Base-by-base conservation (phyloP, 2,888 invertebrate species). In the Resseliella maxima region DNA sequence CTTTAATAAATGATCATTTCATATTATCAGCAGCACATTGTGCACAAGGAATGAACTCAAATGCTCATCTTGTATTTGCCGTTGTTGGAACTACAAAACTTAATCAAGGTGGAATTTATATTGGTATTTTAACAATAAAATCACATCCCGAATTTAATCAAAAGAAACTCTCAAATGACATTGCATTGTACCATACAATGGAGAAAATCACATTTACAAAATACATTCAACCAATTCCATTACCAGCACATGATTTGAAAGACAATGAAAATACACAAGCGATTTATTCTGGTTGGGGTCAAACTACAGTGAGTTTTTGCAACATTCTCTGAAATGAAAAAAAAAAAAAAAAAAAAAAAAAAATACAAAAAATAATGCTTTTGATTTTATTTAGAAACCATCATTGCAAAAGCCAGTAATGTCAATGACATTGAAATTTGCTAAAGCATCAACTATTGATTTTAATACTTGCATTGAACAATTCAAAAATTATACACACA, bases 11-110 rank as follows among this genome's bases (percentile, higher is more conserved):
- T 21, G 5, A 3, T 21, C 31, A n/a, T 31, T 72, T 72, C 35
- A 72, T 72, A 18, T 72, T 72, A 21, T 35, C 72, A 31, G 72
- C 72, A 2, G 72, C 72, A 1, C 72, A 72, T 72, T 72, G 72
- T 21, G 3, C 72, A 35, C 31, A 72, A 12, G 21, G 18, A 27
- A 27, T 6, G 5, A 27, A 27, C 64, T 2, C 18, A 18, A 41
- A 50, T 50, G 24, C 64, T 24, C 5, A 64, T 3, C 1, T 10
- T 27, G n/a, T 36, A 2, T 72, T 35, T 36, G 72, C 36, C 15
- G 36, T 72, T 10, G 5, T 35, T 15, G 72, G 72, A 35, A 8
- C 72, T 10, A 35, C 8, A 0, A 5, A n/a, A 18, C 72, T 8
- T 35, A 2, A 10, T 1, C 3, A 1, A 1, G 72, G 72, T 10